Evolutionary conservation across 2,888 invertebrate genomes (phyloP).

Genomic region (Catocala nupta): DNA sequence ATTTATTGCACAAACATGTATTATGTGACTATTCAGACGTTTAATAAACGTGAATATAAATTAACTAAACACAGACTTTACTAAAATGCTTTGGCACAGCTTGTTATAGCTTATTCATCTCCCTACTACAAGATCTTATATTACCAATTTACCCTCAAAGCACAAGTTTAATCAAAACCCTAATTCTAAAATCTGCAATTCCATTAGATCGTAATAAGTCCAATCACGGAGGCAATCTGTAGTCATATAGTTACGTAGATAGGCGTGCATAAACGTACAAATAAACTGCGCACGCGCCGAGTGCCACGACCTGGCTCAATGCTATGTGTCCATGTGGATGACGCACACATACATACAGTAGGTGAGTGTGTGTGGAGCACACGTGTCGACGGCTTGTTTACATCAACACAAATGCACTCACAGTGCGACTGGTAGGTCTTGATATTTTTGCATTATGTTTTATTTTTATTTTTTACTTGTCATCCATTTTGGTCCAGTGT

Average conservation of each 20-base stretch:
- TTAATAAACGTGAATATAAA: no score
- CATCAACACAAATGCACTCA: conserved; percentile 71
- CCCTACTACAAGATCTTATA: no score
- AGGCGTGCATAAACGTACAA: conserved; percentile 59
- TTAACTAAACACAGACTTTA: no score
- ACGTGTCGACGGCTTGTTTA: conserved; percentile 73
- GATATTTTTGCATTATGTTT: conserved; percentile 55
- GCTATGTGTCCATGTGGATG: conserved; percentile 64
- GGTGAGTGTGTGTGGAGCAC: conserved; percentile 46
- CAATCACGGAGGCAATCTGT: conserved; percentile 41
- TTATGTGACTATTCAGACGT: no score
- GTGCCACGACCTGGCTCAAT: conserved; percentile 86
- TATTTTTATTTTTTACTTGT: not conserved
- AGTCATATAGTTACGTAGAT: conserved; percentile 36
- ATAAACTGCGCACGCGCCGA: conserved; percentile 75
- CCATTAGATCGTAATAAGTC: conserved; percentile 52
- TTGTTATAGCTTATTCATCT: no score
- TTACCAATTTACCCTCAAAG: conserved; percentile 2
- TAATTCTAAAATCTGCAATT: conserved; percentile 44
- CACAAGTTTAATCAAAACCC: conserved; percentile 42
- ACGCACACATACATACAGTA: conserved; percentile 39
- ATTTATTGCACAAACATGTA: no score
- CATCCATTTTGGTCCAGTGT: no score
- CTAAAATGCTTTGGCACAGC: no score
- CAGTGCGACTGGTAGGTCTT: conserved; percentile 54